phyloP scores from a whole-genome alignment of 1,140 invertebrate genomes.

The Drosophila parabipectinata region DNA sequence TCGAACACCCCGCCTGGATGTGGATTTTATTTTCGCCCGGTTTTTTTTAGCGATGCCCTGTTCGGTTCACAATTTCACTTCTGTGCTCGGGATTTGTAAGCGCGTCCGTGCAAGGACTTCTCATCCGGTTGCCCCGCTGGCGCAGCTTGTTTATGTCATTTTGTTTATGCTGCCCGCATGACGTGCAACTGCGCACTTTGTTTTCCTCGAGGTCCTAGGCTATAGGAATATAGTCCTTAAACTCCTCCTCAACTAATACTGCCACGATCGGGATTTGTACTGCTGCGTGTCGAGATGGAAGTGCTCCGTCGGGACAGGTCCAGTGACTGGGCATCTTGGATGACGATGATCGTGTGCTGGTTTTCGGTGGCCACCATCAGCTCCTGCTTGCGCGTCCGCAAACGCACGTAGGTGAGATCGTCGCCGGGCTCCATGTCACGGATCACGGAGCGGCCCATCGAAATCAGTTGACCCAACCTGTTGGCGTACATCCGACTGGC shows the following conservation, averaged over 20 bases:
- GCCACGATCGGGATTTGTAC: not conserved
- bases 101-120: constrained; percentile 68
- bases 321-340: constrained; percentile 15
- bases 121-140: constrained; percentile 18
- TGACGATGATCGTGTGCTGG: constrained; percentile 42
- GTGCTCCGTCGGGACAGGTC: constrained; percentile 22
- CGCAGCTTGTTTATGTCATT: constrained; percentile 1
- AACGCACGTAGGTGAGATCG: constrained; percentile 29
- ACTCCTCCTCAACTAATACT: constrained; percentile 5
- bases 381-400: constrained; percentile 34
- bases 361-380: constrained; percentile 42
- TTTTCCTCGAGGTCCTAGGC: not conserved
- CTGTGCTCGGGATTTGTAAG: constrained; percentile 62
- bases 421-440: constrained; percentile 31
- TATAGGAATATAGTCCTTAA: constrained; percentile 31
- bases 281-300: not conserved
- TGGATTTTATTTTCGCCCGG: constrained; percentile 64
- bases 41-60: constrained; percentile 25
- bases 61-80: constrained; percentile 47
- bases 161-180: constrained; percentile 61
- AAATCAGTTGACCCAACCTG: constrained; percentile 14
- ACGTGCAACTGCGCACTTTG: constrained; percentile 52
- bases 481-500: constrained; percentile 12
- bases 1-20: constrained; percentile 66
- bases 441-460: constrained; percentile 22